Evolutionary conservation across 1,140 invertebrate genomes (phyloP), one percentile per base, ranked within the genome.

Genomic region (Anoplolepis gracilipes): DNA sequence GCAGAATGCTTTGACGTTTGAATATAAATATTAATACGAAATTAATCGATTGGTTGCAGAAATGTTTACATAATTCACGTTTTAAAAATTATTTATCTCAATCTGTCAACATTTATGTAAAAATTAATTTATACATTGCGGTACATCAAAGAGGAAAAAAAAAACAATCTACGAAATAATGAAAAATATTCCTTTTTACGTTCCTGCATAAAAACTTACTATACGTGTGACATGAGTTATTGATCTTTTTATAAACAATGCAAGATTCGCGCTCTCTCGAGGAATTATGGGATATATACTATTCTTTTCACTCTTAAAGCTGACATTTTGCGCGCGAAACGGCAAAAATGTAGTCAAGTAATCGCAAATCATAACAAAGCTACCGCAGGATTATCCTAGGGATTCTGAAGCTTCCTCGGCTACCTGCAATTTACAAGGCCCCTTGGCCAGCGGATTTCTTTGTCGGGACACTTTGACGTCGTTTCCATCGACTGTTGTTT

Each of bases 341-440:
- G 10, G 57, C 49, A 5, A 42, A 53, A 70, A 57, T 22, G 49
- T 49, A 42, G 36, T 72, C 25, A 22, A 39, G 69, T 82, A 84
- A 82, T 85, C 84, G 65, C 76, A 70, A 70, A 85, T 82, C 78
- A 62, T 61, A 73, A 72, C 49, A 64, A 39, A 49, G 77, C 81
- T 79, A 81, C 76, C 65, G 65, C 77, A 64, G 78, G 67, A 84
- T 86, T 73, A 86, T 86, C 78, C 78, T 64, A 64, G 16, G 7
- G 25, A 36, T 86, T 16, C 57, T 30, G 67, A 86, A 86, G 84
- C 69, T 86, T 36, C 46, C 67, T 73, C 46, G 42, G 25, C 53
- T 64, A 70, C 67, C 70, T 55, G 69, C 69, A 72, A 86, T 86
- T 84, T 86, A 84, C 78, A 57, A 73, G 59, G 53, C 55, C 46